phyloP scores from a whole-genome alignment of 1,140 invertebrate species.

The Homalodisca vitripennis region DNA sequence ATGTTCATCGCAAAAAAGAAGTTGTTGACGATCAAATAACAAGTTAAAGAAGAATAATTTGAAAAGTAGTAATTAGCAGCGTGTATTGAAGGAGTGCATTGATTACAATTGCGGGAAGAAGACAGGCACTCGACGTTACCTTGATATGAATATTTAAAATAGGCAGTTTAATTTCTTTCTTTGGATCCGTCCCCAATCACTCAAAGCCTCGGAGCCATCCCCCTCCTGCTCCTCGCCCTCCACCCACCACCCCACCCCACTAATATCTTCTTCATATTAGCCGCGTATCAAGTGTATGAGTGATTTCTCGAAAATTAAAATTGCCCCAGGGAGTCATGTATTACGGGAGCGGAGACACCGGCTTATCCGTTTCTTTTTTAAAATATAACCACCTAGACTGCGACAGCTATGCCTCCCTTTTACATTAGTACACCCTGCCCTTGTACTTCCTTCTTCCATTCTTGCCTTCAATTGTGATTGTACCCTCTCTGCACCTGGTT shows the following conservation, averaged over 20 bases:
- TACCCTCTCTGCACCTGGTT: neutral
- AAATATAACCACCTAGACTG: constrained; percentile 30
- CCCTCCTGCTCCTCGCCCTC: neutral
- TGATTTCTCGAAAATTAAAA: constrained; percentile 31
- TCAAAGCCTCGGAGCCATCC: constrained; percentile 12
- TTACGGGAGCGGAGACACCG: constrained; percentile 23
- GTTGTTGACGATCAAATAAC: too few species aligned
- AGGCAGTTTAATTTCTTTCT: constrained; percentile 24
- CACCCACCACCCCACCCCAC: neutral
- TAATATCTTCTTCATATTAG: constrained; percentile 33
- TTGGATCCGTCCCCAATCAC: constrained; percentile 20
- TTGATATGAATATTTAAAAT: constrained; percentile 23
- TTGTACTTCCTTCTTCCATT: constrained; percentile 11
- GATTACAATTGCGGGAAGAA: too few species aligned
- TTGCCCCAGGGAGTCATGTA: constrained; percentile 30
- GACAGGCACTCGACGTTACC: too few species aligned
- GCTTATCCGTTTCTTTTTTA: constrained; percentile 27
- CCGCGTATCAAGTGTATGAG: constrained; percentile 31
- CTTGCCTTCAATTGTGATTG: constrained; percentile 4
- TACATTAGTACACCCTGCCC: constrained; percentile 16
- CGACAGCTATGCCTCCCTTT: constrained; percentile 13
- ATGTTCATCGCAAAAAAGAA: too few species aligned
- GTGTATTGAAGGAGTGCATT: too few species aligned
- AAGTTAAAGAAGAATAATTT: too few species aligned
- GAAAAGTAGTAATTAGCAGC: too few species aligned